Percentiles rank a stretch among this genome's conserved stretches.
Conservation (phyloP, 2,797 vertebrate genomes). For the Melanotaenia maccullochi region DNA sequence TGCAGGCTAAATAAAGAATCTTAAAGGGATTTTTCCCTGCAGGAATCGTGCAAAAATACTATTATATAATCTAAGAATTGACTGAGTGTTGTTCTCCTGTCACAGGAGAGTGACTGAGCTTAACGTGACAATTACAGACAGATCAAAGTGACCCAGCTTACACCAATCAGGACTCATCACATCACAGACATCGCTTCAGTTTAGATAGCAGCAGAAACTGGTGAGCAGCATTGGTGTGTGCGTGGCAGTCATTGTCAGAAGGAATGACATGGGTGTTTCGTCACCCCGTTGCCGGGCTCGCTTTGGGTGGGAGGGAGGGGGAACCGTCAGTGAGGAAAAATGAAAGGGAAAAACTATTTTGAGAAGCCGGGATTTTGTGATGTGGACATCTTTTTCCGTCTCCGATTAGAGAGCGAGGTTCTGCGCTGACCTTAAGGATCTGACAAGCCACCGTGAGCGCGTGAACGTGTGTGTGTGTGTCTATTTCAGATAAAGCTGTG, state of each 20-base stretch:
- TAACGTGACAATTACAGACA: slow-evolving; percentile 42
- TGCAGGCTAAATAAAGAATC: slow-evolving; percentile 9
- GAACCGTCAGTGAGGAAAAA: slow-evolving; percentile 39
- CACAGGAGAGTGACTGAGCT: slow-evolving; percentile 20
- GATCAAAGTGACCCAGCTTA: slow-evolving; percentile 67
- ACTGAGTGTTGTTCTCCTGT: slow-evolving; percentile 30
- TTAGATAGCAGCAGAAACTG: slow-evolving; percentile 39
- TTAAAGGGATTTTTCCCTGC: slow-evolving; percentile 23
- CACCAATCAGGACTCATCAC: slow-evolving; percentile 57
- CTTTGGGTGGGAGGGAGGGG: slow-evolving; percentile 43
- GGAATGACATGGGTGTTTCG: slow-evolving; percentile 62
- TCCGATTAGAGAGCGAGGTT: slow-evolving; percentile 55
- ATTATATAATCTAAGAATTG: slow-evolving; percentile 36
- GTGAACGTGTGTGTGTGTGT: slow-evolving; percentile 2
- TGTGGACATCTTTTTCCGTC: slow-evolving; percentile 63
- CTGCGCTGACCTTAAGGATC: slow-evolving; percentile 55
- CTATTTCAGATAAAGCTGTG: slow-evolving; percentile 33
- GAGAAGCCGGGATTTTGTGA: slow-evolving; percentile 64
- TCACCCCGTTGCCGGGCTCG: slow-evolving; percentile 39
- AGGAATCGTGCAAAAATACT: slow-evolving; percentile 25
- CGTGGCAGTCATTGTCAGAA: slow-evolving; percentile 45
- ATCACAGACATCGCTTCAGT: slow-evolving; percentile 50
- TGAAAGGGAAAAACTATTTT: slow-evolving; percentile 66
- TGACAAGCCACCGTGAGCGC: slow-evolving; percentile 1
- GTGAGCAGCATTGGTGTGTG: slow-evolving; percentile 19